Base-by-base conservation (phyloP, 2,888 invertebrate genomes). In the Branchipolynoe longqiensis region DNA sequence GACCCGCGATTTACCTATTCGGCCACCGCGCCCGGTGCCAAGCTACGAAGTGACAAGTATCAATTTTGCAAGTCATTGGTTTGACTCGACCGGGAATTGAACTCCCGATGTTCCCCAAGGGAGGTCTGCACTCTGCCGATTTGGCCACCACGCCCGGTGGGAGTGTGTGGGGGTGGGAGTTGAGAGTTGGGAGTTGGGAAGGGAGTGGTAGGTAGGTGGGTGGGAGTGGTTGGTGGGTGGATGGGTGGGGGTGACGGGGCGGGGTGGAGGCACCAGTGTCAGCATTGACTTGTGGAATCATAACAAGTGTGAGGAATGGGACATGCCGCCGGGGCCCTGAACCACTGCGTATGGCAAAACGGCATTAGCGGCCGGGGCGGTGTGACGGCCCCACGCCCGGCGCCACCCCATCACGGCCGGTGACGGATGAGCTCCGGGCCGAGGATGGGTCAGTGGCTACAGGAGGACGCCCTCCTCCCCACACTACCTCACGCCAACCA, bases 221-320 rank as follows among this genome's bases (percentile, higher is more conserved):
- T 8, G 58, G n/a, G 12, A 25, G n/a, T 25, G 58, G 12, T 58
- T 58, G 12, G 12, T n/a, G 36, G 38, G 69, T 38, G 2, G 69
- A 4, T 69, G 25, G 14, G 14, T 33, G 69, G n/a, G 36, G 36
- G 36, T 14, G 36, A 38, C 69, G 69, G 36, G 36, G 14, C 69
- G 36, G 12, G 36, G 12, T 38, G n/a, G 69, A 18, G 69, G 36
- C 69, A 12, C 22, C 38, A 18, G 18, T 69, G 69, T 69, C 69
- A 69, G 69, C 36, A 33, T 69, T 69, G 69, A 69, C 69, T 69
- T n/a, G 38, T 33, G 38, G 69, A 69, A 69, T 69, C 69, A 69
- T 69, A 69, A 69, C 69, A 69, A 69, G 69, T 69, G 69, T 69
- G 69, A 69, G 69, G 22, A 69, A 69, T 69, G 69, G 69, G 69